Evolutionary conservation across 2,113 vertebrate species (phyloP).

Genomic region (rabbit (Oryctolagus cuniculus)): mOryCun1.1 NC_091432.1:52888501-52889000

Average conservation of each 20-base stretch:
- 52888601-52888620: slow-evolving; percentile 49
- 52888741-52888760: neutral
- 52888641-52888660: neutral
- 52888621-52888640: neutral
- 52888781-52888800: neutral
- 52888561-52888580: slow-evolving; percentile 24
- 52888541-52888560: slow-evolving; percentile 28
- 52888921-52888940: neutral
- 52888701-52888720: neutral
- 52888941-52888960: neutral
- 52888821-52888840: neutral
- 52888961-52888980: neutral
- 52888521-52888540: slow-evolving; percentile 5
- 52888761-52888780: neutral
- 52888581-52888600: neutral
- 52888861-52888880: neutral
- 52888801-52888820: too few relatives aligned
- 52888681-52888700: neutral
- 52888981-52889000: neutral
- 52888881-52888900: neutral
- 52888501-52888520: neutral
- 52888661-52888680: neutral
- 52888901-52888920: neutral
- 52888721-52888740: neutral
- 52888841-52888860: neutral